Percentiles rank a stretch among this genome's conserved stretches.
phyloP scores from a whole-genome alignment of 2,797 vertebrate genomes.

The Notolepis coatsorum region DNA sequence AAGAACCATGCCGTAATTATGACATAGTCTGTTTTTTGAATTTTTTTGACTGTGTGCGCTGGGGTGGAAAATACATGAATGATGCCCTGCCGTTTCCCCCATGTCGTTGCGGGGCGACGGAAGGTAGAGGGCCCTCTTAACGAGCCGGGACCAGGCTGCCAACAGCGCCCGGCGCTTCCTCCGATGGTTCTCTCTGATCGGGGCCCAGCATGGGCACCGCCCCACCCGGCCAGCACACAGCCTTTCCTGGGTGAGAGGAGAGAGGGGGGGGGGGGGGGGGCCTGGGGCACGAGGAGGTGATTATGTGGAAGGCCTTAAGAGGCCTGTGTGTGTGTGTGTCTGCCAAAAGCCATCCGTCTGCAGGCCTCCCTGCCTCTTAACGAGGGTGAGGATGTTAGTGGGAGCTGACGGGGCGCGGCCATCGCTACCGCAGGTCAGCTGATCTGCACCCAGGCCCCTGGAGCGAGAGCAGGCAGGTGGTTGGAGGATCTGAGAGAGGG shows the following conservation, averaged over 20 bases:
- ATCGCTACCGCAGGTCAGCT: conserved; percentile 30
- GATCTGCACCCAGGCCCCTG: conserved; percentile 27
- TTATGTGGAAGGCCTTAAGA: conserved; percentile 37
- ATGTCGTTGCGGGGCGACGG: conserved; percentile 34
- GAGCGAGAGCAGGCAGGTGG: conserved; percentile 35
- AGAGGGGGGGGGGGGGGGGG: background rate
- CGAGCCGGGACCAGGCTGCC: conserved; percentile 51
- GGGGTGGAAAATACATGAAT: conserved; percentile 44
- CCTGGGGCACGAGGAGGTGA: conserved; percentile 18
- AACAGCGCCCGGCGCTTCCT: conserved; percentile 21
- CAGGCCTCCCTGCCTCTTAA: conserved; percentile 31
- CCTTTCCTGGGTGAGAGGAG: conserved; percentile 1
- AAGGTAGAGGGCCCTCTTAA: conserved; percentile 46
- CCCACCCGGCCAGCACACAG: conserved; percentile 27
- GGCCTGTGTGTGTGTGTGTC: conserved; percentile 3
- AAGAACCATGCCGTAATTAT: conserved; percentile 29
- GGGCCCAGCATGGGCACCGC: conserved; percentile 30
- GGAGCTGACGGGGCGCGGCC: conserved; percentile 30
- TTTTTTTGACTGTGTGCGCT: conserved; percentile 11
- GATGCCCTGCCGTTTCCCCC: conserved; percentile 32
- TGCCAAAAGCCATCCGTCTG: conserved; percentile 32
- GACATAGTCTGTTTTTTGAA: conserved; percentile 35
- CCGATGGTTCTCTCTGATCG: conserved; percentile 45
- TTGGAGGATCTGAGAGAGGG: conserved; percentile 2
- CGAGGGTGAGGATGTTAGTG: conserved; percentile 24